Base-by-base conservation (phyloP, 2,888 invertebrate species). In the Chloromyia formosa region DNA sequence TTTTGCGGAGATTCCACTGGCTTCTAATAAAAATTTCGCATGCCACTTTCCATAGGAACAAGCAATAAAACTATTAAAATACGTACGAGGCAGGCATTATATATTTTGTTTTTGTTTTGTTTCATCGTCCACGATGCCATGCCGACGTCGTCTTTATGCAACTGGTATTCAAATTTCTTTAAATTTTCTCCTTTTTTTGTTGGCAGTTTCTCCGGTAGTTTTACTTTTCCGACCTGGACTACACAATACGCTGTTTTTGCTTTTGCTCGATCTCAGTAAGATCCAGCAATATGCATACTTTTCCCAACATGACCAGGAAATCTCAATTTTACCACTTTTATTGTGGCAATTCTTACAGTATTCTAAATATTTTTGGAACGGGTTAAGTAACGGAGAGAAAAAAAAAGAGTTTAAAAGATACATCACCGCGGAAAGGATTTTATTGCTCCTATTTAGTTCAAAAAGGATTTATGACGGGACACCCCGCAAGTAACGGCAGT, bases 51-150 rank as follows among this genome's bases (percentile, higher is more conserved):
- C 56, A 40, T 23, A 69, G 69, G 69, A 69, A 58, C 56, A 71
- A 71, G 58, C 71, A 71, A 71, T 58, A 71, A 56, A 71, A 71
- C 56, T 71, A 58, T 71, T 71, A 58, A 71, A 71, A 71, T 16
- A 18, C 14, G 42, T 42, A 56, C 56, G 14, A 71, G 45, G 45
- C 49, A 22, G 42, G 49, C 66, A 22, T 1, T 49, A 22, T 49
- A 22, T n/a, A 18, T 45, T 66, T 66, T 62, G 1, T 45, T 66
- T 66, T 62, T 45, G 66, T 49, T 66, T n/a, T n/a, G n/a, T n/a
- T 7, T 66, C 45, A 20, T 49, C 23, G 7, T 23, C 14, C 23
- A 22, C 42, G 66, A 35, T 4, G 66, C n/a, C 23, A 27, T n/a
- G 4, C 27, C 27, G 27, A 35, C n/a, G n/a, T n/a, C n/a, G n/a